phyloP scores from a whole-genome alignment of 2,888 invertebrate genomes.

The Drosophila birchii region DNA sequence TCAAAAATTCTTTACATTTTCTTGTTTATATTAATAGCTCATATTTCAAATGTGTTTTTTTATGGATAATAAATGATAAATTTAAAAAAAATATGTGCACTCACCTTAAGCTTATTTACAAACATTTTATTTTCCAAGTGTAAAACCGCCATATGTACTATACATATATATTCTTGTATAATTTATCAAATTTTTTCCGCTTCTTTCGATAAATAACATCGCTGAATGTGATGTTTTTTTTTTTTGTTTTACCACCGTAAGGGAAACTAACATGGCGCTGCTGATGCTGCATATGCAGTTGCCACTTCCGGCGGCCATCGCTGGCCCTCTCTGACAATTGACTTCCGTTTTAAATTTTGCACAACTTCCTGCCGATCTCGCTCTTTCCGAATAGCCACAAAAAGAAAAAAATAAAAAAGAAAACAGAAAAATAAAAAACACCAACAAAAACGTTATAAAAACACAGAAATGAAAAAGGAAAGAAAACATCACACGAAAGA shows the following conservation, averaged over 20 bases:
- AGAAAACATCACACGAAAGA: constrained; percentile 7
- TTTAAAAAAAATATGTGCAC: rapidly evolving
- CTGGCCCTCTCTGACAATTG: constrained; percentile 73
- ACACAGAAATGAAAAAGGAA: constrained; percentile 20
- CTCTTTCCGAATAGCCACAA: constrained; percentile 41
- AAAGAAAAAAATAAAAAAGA: constrained; percentile 11
- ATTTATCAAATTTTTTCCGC: constrained; percentile 7
- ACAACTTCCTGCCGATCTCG: constrained; percentile 66
- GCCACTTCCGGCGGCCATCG: constrained; percentile 71
- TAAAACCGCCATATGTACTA: not conserved
- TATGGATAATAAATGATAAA: not conserved
- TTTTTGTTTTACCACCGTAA: not conserved
- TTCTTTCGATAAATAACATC: constrained; percentile 9
- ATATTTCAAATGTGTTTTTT: not conserved
- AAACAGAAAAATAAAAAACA: not conserved
- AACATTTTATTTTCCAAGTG: not conserved
- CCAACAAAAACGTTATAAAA: constrained; percentile 29
- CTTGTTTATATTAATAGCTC: no score
- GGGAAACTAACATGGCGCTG: constrained; percentile 50
- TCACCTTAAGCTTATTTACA: not conserved
- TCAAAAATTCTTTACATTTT: not conserved
- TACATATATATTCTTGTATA: not conserved
- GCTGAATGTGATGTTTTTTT: not conserved
- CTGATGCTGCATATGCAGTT: constrained; percentile 66
- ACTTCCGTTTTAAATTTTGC: constrained; percentile 77